Percentiles rank a stretch among this genome's conserved stretches.
Evolutionary conservation across 2,888 invertebrate species (phyloP).

Genomic region (Idaea biselata): DNA sequence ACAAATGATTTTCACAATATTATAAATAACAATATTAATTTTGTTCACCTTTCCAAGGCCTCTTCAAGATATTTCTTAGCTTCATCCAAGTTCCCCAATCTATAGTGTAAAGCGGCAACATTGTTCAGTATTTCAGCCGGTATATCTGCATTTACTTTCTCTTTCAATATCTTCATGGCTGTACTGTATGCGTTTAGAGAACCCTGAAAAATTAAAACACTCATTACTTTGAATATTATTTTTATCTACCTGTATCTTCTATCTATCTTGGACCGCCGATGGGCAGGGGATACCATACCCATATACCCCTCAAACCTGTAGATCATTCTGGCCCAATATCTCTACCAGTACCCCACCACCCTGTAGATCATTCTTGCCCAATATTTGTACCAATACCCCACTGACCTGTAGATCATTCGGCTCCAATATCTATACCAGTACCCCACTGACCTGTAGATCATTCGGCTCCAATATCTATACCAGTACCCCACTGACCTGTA

Average conservation of each 20-base stretch:
- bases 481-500: too few species aligned
- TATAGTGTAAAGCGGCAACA: slow-evolving; percentile 95
- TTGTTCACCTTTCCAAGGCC: slow-evolving; percentile 84
- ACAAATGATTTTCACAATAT: too few species aligned
- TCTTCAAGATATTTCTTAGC: slow-evolving; percentile 92
- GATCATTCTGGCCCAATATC: too few species aligned
- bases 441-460: slow-evolving; percentile 90
- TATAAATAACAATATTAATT: background rate
- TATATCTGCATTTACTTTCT: slow-evolving; percentile 95
- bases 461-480: slow-evolving; percentile 98
- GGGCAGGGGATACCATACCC: too few species aligned
- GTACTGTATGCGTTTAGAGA: slow-evolving; percentile 96
- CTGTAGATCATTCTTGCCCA: too few species aligned
- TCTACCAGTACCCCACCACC: too few species aligned
- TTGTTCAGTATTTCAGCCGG: slow-evolving; percentile 99
- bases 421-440: too few species aligned
- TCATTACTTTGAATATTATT: background rate
- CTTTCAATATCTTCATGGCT: slow-evolving; percentile 94
- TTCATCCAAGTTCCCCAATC: slow-evolving; percentile 91
- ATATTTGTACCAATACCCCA: too few species aligned
- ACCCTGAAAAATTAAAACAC: slow-evolving; percentile 78
- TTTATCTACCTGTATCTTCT: too few species aligned
- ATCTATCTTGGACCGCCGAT: too few species aligned
- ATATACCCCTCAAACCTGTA: too few species aligned
- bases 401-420: too few species aligned